Evolutionary conservation across 2,888 invertebrate species (phyloP).

Genomic region (Tanaodytes sp.): DNA sequence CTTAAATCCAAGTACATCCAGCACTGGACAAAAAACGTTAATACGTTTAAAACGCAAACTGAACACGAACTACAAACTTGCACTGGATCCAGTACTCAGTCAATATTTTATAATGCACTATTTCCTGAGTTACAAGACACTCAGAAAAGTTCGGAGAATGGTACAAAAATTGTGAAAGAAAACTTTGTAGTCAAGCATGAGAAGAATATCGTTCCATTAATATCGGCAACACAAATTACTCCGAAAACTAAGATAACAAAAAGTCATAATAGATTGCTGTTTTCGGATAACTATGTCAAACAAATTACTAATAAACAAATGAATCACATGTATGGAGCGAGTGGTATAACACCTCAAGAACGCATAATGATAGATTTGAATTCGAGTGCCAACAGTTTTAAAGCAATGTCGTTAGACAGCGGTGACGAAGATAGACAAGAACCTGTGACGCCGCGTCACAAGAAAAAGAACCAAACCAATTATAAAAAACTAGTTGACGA

Average conservation of each 20-base stretch:
- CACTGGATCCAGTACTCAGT: constrained; percentile 21
- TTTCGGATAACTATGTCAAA: constrained; percentile 1
- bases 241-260: not conserved
- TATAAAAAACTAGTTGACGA: not conserved
- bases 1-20: constrained; percentile 6
- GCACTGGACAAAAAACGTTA: constrained; percentile 4
- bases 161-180: not conserved
- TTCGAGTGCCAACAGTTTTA: constrained; percentile 21
- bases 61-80: constrained; percentile 32
- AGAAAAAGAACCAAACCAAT: not conserved
- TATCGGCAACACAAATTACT: not conserved
- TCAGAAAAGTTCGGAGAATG: not conserved
- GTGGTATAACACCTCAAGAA: constrained; percentile 17
- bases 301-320: not conserved
- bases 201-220: not conserved
- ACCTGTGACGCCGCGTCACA: not conserved
- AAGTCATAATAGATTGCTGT: not conserved
- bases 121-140: constrained; percentile 28
- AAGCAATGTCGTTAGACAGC: constrained; percentile 29
- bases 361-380: constrained; percentile 11
- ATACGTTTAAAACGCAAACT: not conserved
- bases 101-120: constrained; percentile 25
- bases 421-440: constrained; percentile 5
- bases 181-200: not conserved
- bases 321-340: constrained; percentile 1